Conservation (phyloP, 30 jellyfish, hydroid and myxozoan genomes). For the Aurelia coerulea region DNA sequence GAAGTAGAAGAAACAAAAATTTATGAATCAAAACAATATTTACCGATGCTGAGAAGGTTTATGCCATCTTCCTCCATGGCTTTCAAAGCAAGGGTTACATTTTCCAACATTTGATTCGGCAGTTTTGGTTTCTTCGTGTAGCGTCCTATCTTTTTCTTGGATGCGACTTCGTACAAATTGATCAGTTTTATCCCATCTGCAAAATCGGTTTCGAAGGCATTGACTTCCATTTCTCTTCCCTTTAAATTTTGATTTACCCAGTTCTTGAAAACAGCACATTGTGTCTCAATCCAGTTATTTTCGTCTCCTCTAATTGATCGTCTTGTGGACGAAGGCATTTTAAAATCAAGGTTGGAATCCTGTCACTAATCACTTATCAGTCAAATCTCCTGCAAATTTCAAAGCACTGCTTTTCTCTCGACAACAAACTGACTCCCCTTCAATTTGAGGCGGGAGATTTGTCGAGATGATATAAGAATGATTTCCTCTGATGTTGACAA, state of each 20-base stretch:
- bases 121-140: constrained; percentile 91
- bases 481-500: no score
- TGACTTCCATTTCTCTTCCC: constrained; percentile 66
- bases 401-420: no score
- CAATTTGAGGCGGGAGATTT: no score
- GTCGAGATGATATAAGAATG: no score
- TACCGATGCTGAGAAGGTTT: constrained; percentile 98
- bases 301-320: constrained; percentile 92
- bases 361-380: no score
- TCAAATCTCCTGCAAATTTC: no score
- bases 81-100: constrained; percentile 88
- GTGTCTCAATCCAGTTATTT: constrained; percentile 98
- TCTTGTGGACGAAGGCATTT: constrained; percentile 16
- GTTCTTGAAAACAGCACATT: constrained; percentile 92
- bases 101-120: constrained; percentile 94
- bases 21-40: constrained; percentile 2
- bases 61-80: constrained; percentile 98
- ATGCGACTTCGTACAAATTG: constrained; percentile 86
- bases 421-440: no score
- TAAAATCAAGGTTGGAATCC: no score
- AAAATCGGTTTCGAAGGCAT: constrained; percentile 88
- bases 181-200: constrained; percentile 94
- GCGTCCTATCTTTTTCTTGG: constrained; percentile 85
- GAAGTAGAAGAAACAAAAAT: no score
- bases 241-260: constrained; percentile 94